These are phyloP conservation scores for Drosophila colorata DNA, from an alignment of 2,888 invertebrate genomes.

Conservation along the genomic window DNA sequence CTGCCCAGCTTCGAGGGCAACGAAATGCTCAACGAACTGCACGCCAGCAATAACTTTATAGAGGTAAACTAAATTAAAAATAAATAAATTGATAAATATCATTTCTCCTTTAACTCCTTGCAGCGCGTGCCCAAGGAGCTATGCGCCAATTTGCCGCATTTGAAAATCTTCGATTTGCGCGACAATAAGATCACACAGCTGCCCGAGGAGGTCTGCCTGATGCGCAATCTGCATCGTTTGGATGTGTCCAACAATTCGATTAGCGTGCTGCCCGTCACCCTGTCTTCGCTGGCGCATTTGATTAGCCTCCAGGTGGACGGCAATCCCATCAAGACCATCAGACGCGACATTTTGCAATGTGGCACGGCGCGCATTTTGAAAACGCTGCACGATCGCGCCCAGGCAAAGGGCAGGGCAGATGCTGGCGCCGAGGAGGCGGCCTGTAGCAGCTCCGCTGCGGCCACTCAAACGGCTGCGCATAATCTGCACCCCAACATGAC, in stretches of 20 bases:
- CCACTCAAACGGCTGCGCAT: slow-evolving; percentile 77
- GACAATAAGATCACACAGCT: slow-evolving; percentile 92
- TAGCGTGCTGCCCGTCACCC: slow-evolving; percentile 88
- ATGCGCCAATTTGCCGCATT: slow-evolving; percentile 90
- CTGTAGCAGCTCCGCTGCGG: background rate
- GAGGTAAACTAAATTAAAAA: slow-evolving; percentile 86
- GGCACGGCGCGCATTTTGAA: slow-evolving; percentile 94
- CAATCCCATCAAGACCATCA: slow-evolving; percentile 92
- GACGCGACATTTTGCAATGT: slow-evolving; percentile 93
- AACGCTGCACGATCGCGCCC: slow-evolving; percentile 88
- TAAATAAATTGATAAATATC: background rate
- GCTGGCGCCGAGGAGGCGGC: slow-evolving; percentile 23
- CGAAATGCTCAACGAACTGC: slow-evolving; percentile 91
- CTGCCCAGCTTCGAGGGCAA: slow-evolving; percentile 93
- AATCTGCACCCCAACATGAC: slow-evolving; percentile 54
- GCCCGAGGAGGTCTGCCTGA: slow-evolving; percentile 91
- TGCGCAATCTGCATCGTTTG: slow-evolving; percentile 92
- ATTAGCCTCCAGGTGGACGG: slow-evolving; percentile 94
- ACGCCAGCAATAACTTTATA: slow-evolving; percentile 93
- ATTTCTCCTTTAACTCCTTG: background rate
- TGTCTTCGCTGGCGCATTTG: slow-evolving; percentile 90
- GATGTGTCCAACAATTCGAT: slow-evolving; percentile 94
- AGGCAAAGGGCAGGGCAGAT: slow-evolving; percentile 37
- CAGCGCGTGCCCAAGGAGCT: slow-evolving; percentile 90
- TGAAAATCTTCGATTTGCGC: slow-evolving; percentile 91